Evolutionary conservation across 2,888 invertebrate genomes (phyloP), one percentile per base, ranked within the genome.

Genomic region (Hoplodrina blanda): DNA sequence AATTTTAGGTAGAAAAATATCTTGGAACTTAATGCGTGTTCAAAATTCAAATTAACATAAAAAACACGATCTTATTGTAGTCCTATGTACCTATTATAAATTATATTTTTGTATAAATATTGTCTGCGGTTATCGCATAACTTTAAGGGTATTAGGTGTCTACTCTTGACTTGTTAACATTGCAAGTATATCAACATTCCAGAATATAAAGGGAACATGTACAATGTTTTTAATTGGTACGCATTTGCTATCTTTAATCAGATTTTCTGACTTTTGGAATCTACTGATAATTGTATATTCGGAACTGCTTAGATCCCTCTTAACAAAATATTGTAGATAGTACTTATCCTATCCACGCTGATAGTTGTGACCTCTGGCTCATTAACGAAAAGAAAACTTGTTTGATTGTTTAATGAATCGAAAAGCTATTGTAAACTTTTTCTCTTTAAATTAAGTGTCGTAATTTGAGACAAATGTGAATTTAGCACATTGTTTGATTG

Each of bases 81-180:
- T 87, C 87, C 84, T 87, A 87, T 83, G 87, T 85, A 50, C 50
- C 50, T 50, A 86, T 88, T 88, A 88, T 80, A 93, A 92, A 92
- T 92, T 90, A 94, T 95, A 95, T 95, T 95, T 95, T 95, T 95
- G 94, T 95, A 95, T 91, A 93, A 86, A 90, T 93, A 93, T 95
- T 94, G 89, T 91, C 89, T 89, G 91, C 91, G 87, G 85, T 87
- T 85, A 89, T 86, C 91, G 91, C 91, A 90, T 89, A 88, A 87
- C 84, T 83, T 87, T 73, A 89, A 90, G 89, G 87, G 86, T 89
- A 89, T 81, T 82, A 87, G 82, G 79, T 82, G 82, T 80, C 76
- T 75, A 76, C 64, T 76, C 65, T 62, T 70, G 50, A 80, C 68
- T 70, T 79, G 69, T 67, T 54, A 73, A 78, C 61, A 59, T 70